A percentile compares a stretch with the other conserved stretches of the same genome.
Evolutionary conservation across 2,113 vertebrate genomes (phyloP).

Genomic region (Oryctolagus cuniculus): mOryCun1.1 NC_091433.1:56537001-56537500

Average conservation of each 20-base stretch:
- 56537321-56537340: constrained; percentile 46
- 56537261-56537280: constrained; percentile 57
- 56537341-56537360: constrained; percentile 5
- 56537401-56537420: not conserved
- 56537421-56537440: not conserved
- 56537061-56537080: not conserved
- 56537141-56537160: constrained; percentile 50
- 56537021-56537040: constrained; percentile 28
- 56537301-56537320: constrained; percentile 30
- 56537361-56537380: not conserved
- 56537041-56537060: not conserved
- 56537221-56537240: constrained; percentile 62
- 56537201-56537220: constrained; percentile 26
- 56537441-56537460: constrained; percentile 31
- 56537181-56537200: not conserved
- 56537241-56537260: constrained; percentile 62
- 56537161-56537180: constrained; percentile 50
- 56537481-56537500: not conserved
- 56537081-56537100: constrained; percentile 69
- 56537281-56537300: not conserved
- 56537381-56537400: not conserved
- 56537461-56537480: not conserved
- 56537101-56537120: constrained; percentile 47
- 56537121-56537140: constrained; percentile 79
- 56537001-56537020: constrained; percentile 56